Evolutionary conservation across 2,797 vertebrate genomes (phyloP), one percentile per base, ranked within the genome.

Genomic region (Liparis tanakae): DNA sequence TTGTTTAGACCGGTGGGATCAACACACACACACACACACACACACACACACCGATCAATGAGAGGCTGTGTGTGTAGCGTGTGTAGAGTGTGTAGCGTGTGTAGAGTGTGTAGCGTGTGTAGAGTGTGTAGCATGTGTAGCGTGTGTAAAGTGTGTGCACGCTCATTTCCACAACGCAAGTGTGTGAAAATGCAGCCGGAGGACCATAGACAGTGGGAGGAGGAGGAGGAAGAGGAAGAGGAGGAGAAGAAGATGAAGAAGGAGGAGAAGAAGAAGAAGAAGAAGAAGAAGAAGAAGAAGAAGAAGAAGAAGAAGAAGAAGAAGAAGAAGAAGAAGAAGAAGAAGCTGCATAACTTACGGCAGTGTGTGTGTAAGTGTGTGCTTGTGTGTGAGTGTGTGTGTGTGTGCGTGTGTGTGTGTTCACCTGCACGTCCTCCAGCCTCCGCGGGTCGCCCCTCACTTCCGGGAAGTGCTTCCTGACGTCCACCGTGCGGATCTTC

Each of bases 381-480:
- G 44, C 48, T 36, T 70, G 7, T 64, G 34, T 17, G 56, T 58
- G 39, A 70, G 44, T 57, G 43, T 73, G 7, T 64, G 34, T 17
- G 56, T 54, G 39, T 72, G 10, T 60, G 37, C 62, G 44, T 63
- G 18, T 22, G 39, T 64, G n/a, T 63, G 15, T 54, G 10, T 8
- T n/a, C 80, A 93, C 93, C 93, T 94, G 96, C n/a, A 99, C 97
- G 0, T 99, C 96, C 78, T 96, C 96, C 82, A 98, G 92, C 41
- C 95, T 85, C 81, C 93, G 95, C 0, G 96, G 94, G 85, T 98
- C 96, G 0, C 97, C 97, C 55, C 91, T 93, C 94, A 97, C 99
- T 89, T 99, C 97, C 0, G 97, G 94, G 85, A 99, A 99, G 93
- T 99, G 93, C 92, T 97, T 98, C 87, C 93, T 90, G 83, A 99